Base-by-base conservation (phyloP, 1,140 invertebrate species). In the Carcinoscorpius rotundicauda region DNA sequence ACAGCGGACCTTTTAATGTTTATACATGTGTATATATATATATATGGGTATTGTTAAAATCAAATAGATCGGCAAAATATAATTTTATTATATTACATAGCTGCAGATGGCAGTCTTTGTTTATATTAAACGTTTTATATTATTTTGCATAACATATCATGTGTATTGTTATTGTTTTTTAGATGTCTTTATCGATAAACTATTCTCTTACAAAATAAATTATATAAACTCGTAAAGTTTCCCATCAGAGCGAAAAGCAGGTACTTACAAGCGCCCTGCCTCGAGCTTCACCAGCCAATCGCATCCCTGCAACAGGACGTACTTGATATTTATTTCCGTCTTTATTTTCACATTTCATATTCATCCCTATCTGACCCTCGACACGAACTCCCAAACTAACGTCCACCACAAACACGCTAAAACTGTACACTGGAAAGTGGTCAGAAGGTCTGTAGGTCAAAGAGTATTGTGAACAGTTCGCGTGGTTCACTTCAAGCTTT, bases 341-440 rank as follows among this genome's bases (percentile, higher is more conserved):
- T 8, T 49, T 49, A 2, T 52, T 50, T 1, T 57, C 58, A 11
- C 62, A 61, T 8, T n/a, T 6, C 3, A 62, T 63, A 11, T 58
- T 52, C 4, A 70, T 51, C 3, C 51, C 53, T 51, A 70, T n/a
- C 49, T 67, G 61, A 60, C 63, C 62, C 59, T 61, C 64, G 3
- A 71, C 52, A 4, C 66, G 67, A 11, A 71, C 49, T 0, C 70
- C 70, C 8, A 71, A 49, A 49, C 58, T 60, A 9, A 71, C 6
- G 11, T 66, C 56, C 48, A 69, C 64, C 3, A 62, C 61, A 50
- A 63, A 69, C 3, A 71, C 11, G 29, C 64, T 69, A 4, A 71
- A 55, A 9, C 62, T 59, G 52, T 67, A 71, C 50, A 71, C 60
- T 29, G 70, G 70, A 3, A 71, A 52, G 58, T 67, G 66, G 51